These are phyloP conservation scores for Amitus sp. DNA, from an alignment of 2,888 invertebrate species.

Conservation along the genomic window DNA sequence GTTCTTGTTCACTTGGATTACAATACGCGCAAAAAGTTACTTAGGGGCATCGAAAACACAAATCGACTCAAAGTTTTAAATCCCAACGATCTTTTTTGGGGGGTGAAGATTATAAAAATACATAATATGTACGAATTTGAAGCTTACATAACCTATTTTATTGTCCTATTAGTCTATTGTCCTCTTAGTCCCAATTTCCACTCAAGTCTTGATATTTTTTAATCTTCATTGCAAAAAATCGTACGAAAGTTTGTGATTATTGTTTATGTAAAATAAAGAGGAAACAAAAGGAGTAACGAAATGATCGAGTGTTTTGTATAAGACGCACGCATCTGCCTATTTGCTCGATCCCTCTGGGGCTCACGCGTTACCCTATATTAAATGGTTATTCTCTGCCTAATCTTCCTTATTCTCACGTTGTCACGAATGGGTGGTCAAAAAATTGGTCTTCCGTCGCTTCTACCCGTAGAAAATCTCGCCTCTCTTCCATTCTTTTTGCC, in stretches of 20 bases:
- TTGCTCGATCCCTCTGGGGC: constrained; percentile 28
- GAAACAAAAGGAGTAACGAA: constrained; percentile 25
- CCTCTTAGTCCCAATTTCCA: too few relatives aligned
- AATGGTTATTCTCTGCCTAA: constrained; percentile 44
- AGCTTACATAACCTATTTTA: too few relatives aligned
- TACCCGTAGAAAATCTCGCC: constrained; percentile 45
- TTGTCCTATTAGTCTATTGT: too few relatives aligned
- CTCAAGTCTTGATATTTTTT: too few relatives aligned
- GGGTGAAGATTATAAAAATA: too few relatives aligned
- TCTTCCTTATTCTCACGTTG: constrained; percentile 51
- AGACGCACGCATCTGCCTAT: constrained; percentile 32
- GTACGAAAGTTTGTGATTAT: constrained; percentile 19
- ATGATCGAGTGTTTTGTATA: constrained; percentile 13
- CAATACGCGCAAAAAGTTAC: too few relatives aligned
- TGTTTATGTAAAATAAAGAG: constrained; percentile 19
- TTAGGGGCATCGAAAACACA: too few relatives aligned
- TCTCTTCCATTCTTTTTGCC: constrained; percentile 42
- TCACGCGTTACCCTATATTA: constrained; percentile 4
- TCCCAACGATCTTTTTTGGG: too few relatives aligned
- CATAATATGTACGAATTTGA: too few relatives aligned
- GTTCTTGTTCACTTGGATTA: too few relatives aligned
- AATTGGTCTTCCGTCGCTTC: constrained; percentile 47
- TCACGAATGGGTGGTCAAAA: constrained; percentile 53
- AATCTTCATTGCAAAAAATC: neutral
- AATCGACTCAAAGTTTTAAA: too few relatives aligned